Evolutionary conservation across 2,113 vertebrate species (phyloP).

Genomic region (Nothobranchius furzeri): DNA sequence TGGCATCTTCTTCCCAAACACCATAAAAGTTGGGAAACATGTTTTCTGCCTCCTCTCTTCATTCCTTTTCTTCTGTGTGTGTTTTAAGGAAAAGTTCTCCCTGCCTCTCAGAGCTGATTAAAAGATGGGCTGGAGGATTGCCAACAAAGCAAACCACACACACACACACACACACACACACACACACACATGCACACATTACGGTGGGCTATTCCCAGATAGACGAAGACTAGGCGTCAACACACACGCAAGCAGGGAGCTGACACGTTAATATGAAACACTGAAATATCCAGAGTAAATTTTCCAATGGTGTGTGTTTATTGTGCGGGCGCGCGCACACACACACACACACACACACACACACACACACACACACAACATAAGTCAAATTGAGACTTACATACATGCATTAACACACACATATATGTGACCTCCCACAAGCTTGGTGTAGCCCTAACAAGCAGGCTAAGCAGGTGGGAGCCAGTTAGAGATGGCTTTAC

Average conservation of each 20-base stretch:
- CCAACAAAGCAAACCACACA: conserved; percentile 11
- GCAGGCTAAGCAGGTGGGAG: conserved; percentile 33
- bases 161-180: conserved; percentile 11
- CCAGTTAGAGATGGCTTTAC: conserved; percentile 29
- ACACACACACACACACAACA: no score
- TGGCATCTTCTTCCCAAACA: conserved; percentile 9
- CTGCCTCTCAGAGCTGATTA: conserved; percentile 23
- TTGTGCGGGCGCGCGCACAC: conserved; percentile 8
- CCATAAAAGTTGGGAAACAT: conserved; percentile 17
- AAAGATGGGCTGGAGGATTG: conserved; percentile 35
- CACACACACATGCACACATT: not conserved
- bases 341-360: no score
- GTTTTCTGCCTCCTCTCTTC: conserved; percentile 7
- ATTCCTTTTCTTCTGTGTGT: conserved; percentile 14
- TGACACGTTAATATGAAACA: conserved; percentile 23
- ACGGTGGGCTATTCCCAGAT: conserved; percentile 35
- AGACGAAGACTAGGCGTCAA: conserved; percentile 33
- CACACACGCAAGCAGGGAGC: conserved; percentile 14
- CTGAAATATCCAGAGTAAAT: conserved; percentile 1
- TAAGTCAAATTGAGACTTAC: conserved; percentile 26
- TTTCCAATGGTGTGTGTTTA: conserved; percentile 20
- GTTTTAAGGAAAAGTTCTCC: conserved; percentile 32
- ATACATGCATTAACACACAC: not conserved
- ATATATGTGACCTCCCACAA: not conserved
- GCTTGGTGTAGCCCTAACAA: conserved; percentile 43